Percentiles rank a stretch among this genome's conserved stretches.
Evolutionary conservation across 2,888 invertebrate genomes (phyloP).

Genomic region (Pasiphila rectangulata): DNA sequence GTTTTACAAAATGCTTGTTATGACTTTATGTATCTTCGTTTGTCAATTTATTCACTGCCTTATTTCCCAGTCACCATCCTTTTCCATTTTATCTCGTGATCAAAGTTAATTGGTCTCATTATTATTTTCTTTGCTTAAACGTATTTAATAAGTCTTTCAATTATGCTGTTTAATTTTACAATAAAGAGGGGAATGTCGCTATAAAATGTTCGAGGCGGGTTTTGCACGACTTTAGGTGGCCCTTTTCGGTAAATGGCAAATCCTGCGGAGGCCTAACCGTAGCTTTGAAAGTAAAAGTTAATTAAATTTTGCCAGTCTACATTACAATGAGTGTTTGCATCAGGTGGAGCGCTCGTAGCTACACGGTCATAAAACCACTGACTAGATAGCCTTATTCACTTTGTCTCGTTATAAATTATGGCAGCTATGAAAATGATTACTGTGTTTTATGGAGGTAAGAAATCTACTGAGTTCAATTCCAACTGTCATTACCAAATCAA

Average conservation of each 20-base stretch:
- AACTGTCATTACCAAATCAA: no score
- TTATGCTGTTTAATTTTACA: constrained; percentile 59
- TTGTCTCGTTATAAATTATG: no score
- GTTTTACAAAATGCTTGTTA: neutral
- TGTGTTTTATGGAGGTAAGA: no score
- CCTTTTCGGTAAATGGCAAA: constrained; percentile 62
- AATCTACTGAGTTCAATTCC: neutral
- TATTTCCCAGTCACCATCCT: neutral
- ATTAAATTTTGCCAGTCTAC: constrained; percentile 71
- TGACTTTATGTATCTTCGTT: neutral
- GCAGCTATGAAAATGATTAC: no score
- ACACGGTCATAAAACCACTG: neutral
- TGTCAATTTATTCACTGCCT: neutral
- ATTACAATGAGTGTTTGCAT: constrained; percentile 67
- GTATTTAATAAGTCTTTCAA: constrained; percentile 52
- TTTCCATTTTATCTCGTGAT: neutral
- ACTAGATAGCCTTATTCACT: neutral
- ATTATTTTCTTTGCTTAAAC: constrained; percentile 9
- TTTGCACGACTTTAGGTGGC: constrained; percentile 53
- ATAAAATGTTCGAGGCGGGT: constrained; percentile 54
- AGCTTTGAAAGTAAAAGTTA: constrained; percentile 68
- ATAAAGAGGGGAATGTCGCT: constrained; percentile 53
- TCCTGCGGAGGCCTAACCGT: constrained; percentile 53
- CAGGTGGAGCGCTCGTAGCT: constrained; percentile 36
- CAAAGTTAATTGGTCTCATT: constrained; percentile 4